Base-by-base conservation (phyloP, 1,140 invertebrate species). In the Onthophagus taurus region DNA sequence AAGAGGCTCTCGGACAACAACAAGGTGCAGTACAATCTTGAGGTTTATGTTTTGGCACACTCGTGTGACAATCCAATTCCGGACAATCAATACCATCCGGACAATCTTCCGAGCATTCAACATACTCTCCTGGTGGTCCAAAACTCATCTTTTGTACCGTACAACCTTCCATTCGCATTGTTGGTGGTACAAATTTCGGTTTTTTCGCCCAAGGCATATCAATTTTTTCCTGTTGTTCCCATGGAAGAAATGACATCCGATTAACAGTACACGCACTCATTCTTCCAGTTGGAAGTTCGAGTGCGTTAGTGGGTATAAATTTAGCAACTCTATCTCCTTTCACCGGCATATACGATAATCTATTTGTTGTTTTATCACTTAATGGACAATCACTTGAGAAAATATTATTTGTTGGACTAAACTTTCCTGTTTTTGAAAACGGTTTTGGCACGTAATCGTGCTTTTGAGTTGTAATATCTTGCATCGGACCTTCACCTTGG, bases 401-500 rank as follows among this genome's bases (percentile, higher is more conserved):
- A 8, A 74, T 64, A 39, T 67, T 66, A 4, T 59, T 58, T 8
- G 55, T 53, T 0, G 72, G 72, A 13, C 65, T 12, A 6, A 72
- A 61, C n/a, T 58, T 34, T 7, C 61, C 47, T 14, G 52, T 14
- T 42, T 53, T 62, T 2, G 65, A 62, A 33, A 64, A 59, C 1
- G 69, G 72, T 63, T 83, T 84, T 42, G 80, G 75, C 7, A 78
- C 75, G 54, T 74, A 84, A 65, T 83, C 81, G 51, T 80, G 77
- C 46, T 80, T 79, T 44, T 81, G 75, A 7, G 80, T 83, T 1
- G 81, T 84, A 43, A 75, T 64, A 45, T 76, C 72, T 57, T 83
- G 75, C 67, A 85, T 79, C 14, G 81, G 78, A 5, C 80, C 81
- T 55, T 73, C 78, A 62, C 52, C 66, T n/a, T 57, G 8, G 1